phyloP scores from a whole-genome alignment of 2,797 vertebrate species.

The Karalla daura region DNA sequence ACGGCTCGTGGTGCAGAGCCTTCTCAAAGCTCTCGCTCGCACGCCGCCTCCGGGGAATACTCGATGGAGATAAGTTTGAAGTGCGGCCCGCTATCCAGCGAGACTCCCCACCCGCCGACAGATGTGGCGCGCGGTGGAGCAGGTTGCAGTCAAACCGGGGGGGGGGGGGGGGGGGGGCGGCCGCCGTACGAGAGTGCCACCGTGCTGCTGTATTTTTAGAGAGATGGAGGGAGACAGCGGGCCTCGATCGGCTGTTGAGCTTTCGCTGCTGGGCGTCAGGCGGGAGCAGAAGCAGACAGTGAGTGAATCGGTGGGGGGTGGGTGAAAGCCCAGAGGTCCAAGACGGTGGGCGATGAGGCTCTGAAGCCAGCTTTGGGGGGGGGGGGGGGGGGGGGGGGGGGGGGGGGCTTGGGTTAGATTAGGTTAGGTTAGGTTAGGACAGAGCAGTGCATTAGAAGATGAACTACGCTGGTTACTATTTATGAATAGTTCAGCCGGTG shows the following conservation, averaged over 20 bases:
- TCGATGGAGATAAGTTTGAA: slow-evolving; percentile 62
- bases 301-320: slow-evolving; percentile 23
- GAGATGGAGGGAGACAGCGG: slow-evolving; percentile 42
- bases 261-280: slow-evolving; percentile 47
- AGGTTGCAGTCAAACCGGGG: slow-evolving; percentile 44
- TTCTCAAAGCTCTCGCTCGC: slow-evolving; percentile 51
- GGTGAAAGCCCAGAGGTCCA: slow-evolving; percentile 45
- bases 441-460: slow-evolving; percentile 59
- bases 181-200: no score
- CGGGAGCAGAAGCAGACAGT: slow-evolving; percentile 54
- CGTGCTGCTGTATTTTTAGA: slow-evolving; percentile 56
- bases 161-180: slow-evolving; percentile 39
- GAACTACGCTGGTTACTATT: slow-evolving; percentile 83
- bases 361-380: slow-evolving; percentile 37
- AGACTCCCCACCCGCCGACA: slow-evolving; percentile 61
- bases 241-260: slow-evolving; percentile 55
- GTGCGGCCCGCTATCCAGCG: slow-evolving; percentile 44
- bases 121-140: slow-evolving; percentile 41
- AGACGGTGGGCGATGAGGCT: slow-evolving; percentile 59
- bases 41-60: slow-evolving; percentile 52
- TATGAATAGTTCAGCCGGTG: slow-evolving; percentile 87
- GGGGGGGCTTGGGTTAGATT: no score
- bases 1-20: slow-evolving; percentile 52
- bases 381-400: no score
- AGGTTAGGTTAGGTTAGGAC: slow-evolving; percentile 52